phyloP scores from a whole-genome alignment of 2,797 vertebrate genomes.

The Tenualosa thibaudeaui region DNA sequence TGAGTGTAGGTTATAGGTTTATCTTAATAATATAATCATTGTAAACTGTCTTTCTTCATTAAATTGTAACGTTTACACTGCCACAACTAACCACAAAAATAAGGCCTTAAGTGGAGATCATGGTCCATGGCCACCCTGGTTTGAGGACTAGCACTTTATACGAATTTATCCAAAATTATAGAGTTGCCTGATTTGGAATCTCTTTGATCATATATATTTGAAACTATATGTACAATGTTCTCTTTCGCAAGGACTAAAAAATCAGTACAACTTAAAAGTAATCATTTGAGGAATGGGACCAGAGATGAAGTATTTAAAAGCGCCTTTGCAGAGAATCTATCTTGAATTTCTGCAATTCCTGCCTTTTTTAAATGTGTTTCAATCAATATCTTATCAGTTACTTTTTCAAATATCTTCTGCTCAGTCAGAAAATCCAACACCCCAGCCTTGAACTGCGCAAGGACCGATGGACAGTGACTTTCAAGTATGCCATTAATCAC shows the following conservation, averaged over 20 bases:
- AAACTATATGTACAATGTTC: background rate
- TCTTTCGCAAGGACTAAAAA: background rate
- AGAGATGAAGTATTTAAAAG: background rate
- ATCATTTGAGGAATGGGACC: background rate
- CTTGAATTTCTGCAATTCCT: background rate
- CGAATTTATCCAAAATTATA: background rate
- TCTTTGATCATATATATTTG: background rate
- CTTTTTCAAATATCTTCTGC: slow-evolving; percentile 7
- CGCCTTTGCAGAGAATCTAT: background rate
- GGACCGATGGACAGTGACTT: background rate
- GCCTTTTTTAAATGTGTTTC: background rate
- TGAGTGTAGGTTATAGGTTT: background rate
- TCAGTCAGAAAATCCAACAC: slow-evolving; percentile 14
- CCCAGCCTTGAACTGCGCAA: slow-evolving; percentile 6
- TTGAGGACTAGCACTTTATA: background rate
- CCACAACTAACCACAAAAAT: background rate
- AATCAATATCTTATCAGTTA: slow-evolving; percentile 22
- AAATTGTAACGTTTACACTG: background rate
- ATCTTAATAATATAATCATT: background rate
- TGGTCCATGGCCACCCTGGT: background rate
- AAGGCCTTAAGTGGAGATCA: background rate
- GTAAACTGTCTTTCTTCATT: background rate
- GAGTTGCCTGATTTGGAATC: background rate
- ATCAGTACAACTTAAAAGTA: background rate
- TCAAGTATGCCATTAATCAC: background rate